Percentiles rank a stretch among this genome's conserved stretches.
Conservation (phyloP, 2,113 vertebrate species). For the Channa argus region DNA sequence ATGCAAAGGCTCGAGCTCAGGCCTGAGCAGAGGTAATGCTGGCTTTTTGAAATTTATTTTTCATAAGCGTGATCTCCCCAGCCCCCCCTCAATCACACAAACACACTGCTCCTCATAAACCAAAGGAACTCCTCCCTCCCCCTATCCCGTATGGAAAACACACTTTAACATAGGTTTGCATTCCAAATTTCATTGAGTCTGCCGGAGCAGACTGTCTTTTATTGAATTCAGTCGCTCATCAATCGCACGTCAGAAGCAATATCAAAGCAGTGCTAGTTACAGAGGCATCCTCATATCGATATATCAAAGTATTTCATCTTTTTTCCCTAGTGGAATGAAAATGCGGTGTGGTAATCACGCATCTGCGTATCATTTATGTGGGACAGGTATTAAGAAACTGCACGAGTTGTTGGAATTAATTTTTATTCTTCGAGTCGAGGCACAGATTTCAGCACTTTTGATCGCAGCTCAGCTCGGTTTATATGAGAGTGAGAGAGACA, state of each 20-base stretch:
- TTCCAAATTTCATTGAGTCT: slow-evolving; percentile 62
- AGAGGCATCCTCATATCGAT: slow-evolving; percentile 15
- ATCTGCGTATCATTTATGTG: slow-evolving; percentile 54
- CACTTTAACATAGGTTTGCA: slow-evolving; percentile 70
- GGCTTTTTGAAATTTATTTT: slow-evolving; percentile 85
- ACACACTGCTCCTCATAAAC: slow-evolving; percentile 34
- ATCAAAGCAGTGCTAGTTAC: slow-evolving; percentile 58
- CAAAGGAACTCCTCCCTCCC: slow-evolving; percentile 7
- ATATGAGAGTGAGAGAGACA: neutral
- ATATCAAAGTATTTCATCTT: slow-evolving; percentile 48
- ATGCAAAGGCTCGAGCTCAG: slow-evolving; percentile 83
- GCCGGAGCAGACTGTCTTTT: slow-evolving; percentile 42
- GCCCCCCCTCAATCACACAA: slow-evolving; percentile 15
- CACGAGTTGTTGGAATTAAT: neutral
- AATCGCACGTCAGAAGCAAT: slow-evolving; percentile 57
- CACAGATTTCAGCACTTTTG: slow-evolving; percentile 23
- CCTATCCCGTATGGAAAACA: slow-evolving; percentile 34
- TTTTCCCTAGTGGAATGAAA: slow-evolving; percentile 32
- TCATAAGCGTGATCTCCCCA: slow-evolving; percentile 72
- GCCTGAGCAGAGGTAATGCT: slow-evolving; percentile 82
- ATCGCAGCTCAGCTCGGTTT: slow-evolving; percentile 14
- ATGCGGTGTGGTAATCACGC: slow-evolving; percentile 21
- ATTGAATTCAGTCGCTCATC: slow-evolving; percentile 66
- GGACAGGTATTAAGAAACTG: slow-evolving; percentile 41
- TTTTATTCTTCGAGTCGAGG: neutral